Evolutionary conservation across 2,888 invertebrate genomes (phyloP).

Genomic region (Arenicola marina): DNA sequence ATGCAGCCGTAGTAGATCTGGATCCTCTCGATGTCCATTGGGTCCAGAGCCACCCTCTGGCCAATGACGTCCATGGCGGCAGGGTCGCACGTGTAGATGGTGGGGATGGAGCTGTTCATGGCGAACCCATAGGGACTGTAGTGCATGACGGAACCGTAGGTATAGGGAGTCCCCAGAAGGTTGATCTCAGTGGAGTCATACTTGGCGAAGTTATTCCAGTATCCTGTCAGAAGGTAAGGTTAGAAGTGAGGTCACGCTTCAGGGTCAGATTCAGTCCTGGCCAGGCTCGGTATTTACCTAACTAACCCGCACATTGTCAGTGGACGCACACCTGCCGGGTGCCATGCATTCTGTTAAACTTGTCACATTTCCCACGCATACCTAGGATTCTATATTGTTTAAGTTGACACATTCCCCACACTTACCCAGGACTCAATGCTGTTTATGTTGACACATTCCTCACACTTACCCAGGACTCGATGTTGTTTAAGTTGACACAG

Average conservation of each 20-base stretch:
- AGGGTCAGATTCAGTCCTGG: too few relatives aligned
- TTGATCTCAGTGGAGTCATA: conserved; percentile 44
- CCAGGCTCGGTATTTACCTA: too few relatives aligned
- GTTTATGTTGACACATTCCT: too few relatives aligned
- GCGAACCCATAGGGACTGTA: conserved; percentile 68
- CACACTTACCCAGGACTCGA: too few relatives aligned
- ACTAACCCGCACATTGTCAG: too few relatives aligned
- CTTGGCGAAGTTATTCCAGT: conserved; percentile 62
- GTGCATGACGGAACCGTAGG: conserved; percentile 80
- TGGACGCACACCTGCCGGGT: too few relatives aligned
- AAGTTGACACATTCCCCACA: too few relatives aligned
- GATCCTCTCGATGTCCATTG: conserved; percentile 59
- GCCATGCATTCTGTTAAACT: too few relatives aligned
- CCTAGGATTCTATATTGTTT: too few relatives aligned
- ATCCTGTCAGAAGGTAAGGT: conserved; percentile 55
- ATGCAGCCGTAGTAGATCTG: conserved; percentile 60
- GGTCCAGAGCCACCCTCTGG: conserved; percentile 60
- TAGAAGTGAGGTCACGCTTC: conserved; percentile 25
- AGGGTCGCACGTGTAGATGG: conserved; percentile 61
- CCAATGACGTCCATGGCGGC: conserved; percentile 68
- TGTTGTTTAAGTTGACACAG: too few relatives aligned
- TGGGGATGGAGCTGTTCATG: conserved; percentile 47
- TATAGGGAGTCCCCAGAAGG: conserved; percentile 70
- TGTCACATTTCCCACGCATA: too few relatives aligned
- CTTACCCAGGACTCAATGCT: too few relatives aligned